Evolutionary conservation across 2,888 invertebrate genomes (phyloP).

Genomic region (Nipponacmea schrenckii): DNA sequence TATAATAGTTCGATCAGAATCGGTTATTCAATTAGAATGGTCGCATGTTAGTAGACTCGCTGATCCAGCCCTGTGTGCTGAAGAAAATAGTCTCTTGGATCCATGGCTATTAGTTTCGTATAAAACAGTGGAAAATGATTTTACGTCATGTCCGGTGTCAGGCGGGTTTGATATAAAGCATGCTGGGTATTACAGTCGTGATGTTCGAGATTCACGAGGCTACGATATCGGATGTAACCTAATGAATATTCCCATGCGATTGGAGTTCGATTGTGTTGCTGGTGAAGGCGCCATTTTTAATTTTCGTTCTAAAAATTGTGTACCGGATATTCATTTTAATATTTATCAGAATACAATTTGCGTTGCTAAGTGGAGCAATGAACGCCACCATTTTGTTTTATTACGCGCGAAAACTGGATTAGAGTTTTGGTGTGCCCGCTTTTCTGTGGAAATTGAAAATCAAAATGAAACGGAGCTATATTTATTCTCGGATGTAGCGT

Average conservation of each 20-base stretch:
- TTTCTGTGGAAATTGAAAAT: conserved; percentile 27
- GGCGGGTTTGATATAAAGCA: conserved; percentile 60
- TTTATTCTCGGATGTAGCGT: conserved; percentile 48
- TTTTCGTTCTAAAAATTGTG: conserved; percentile 45
- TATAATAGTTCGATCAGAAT: no score
- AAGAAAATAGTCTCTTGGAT: conserved; percentile 35
- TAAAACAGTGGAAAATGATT: conserved; percentile 34
- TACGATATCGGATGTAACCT: conserved; percentile 51
- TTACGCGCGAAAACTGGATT: conserved; percentile 36
- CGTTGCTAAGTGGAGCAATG: conserved; percentile 46
- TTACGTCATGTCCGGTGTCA: conserved; percentile 47
- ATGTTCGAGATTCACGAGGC: conserved; percentile 24
- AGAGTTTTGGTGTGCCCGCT: conserved; percentile 46
- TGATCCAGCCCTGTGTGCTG: conserved; percentile 39
- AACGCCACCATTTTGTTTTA: conserved; percentile 41
- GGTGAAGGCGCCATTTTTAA: conserved; percentile 57
- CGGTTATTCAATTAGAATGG: conserved; percentile 40
- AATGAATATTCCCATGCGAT: conserved; percentile 55
- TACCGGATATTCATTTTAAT: conserved; percentile 40
- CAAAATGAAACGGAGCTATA: conserved; percentile 17
- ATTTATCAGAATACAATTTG: conserved; percentile 43
- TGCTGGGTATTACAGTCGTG: conserved; percentile 24
- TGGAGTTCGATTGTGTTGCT: conserved; percentile 56
- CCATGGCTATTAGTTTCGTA: conserved; percentile 51
- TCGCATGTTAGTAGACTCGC: conserved; percentile 31